A percentile compares a stretch with the other conserved stretches of the same genome.
These are phyloP conservation scores for Podargus strigoides DNA, from an alignment of 2,797 vertebrate genomes.

Conservation along the genomic window DNA sequence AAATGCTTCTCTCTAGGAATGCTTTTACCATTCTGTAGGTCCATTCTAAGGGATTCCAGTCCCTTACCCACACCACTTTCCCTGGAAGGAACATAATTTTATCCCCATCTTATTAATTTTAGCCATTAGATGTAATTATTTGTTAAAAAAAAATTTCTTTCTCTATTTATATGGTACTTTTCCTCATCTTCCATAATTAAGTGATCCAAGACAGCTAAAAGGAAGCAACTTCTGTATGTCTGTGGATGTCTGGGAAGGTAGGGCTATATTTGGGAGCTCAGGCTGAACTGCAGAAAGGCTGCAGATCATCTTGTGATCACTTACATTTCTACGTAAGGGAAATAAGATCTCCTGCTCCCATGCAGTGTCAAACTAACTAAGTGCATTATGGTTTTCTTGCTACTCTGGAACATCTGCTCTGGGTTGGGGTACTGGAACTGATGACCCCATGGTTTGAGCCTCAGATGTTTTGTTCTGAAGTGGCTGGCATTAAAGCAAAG, in stretches of 20 bases:
- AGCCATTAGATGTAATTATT: neutral
- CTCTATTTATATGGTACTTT: too few relatives aligned
- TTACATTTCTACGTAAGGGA: neutral
- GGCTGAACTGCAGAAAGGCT: neutral
- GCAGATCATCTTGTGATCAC: neutral
- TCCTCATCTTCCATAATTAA: too few relatives aligned
- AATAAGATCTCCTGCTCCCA: neutral
- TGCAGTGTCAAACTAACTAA: neutral
- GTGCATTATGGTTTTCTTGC: neutral
- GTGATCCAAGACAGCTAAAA: neutral
- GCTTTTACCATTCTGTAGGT: neutral
- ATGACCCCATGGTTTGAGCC: neutral
- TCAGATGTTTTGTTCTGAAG: neutral
- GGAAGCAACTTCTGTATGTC: neutral
- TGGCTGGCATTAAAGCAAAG: neutral
- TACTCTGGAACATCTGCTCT: neutral
- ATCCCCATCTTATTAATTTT: neutral
- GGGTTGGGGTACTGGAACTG: neutral
- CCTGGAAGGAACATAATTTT: neutral
- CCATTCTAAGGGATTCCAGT: neutral
- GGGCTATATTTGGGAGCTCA: too few relatives aligned
- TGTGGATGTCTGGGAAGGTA: fast-evolving
- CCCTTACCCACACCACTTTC: neutral
- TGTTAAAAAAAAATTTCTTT: too few relatives aligned
- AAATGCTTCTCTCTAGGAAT: neutral